phyloP scores from a whole-genome alignment of 2,113 vertebrate species.

The Ceyx margarethae region DNA sequence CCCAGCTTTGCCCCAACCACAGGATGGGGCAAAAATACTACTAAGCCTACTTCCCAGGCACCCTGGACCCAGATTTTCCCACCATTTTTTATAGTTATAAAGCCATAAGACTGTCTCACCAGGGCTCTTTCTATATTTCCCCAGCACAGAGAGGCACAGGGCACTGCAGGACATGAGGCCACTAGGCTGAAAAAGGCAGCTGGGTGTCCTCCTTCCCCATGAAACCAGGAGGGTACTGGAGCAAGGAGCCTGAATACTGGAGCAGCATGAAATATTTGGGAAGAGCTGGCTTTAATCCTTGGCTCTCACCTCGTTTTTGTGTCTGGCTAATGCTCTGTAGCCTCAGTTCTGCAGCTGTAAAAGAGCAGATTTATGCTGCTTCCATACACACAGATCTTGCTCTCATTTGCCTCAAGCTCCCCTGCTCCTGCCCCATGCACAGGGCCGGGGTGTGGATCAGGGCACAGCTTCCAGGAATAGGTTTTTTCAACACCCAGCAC shows the following conservation, averaged over 20 bases:
- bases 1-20: not conserved
- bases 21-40: not conserved
- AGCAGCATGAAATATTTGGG: not conserved
- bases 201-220: no score
- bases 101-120: not conserved
- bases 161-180: rapidly evolving
- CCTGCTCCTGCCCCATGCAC: not conserved
- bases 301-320: not conserved
- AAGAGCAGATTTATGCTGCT: not conserved
- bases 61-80: not conserved
- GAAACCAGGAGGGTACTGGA: rapidly evolving
- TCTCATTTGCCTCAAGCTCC: not conserved
- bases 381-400: not conserved
- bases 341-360: not conserved
- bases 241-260: not conserved
- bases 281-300: not conserved
- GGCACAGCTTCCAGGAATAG: not conserved
- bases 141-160: not conserved
- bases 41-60: not conserved
- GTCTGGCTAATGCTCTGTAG: not conserved
- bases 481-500: not conserved
- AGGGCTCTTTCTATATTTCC: not conserved
- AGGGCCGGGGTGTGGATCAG: not conserved
- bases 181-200: not conserved
- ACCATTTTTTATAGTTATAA: rapidly evolving